phyloP scores from a whole-genome alignment of 2,113 vertebrate species.

The Ailurus styani region DNA sequence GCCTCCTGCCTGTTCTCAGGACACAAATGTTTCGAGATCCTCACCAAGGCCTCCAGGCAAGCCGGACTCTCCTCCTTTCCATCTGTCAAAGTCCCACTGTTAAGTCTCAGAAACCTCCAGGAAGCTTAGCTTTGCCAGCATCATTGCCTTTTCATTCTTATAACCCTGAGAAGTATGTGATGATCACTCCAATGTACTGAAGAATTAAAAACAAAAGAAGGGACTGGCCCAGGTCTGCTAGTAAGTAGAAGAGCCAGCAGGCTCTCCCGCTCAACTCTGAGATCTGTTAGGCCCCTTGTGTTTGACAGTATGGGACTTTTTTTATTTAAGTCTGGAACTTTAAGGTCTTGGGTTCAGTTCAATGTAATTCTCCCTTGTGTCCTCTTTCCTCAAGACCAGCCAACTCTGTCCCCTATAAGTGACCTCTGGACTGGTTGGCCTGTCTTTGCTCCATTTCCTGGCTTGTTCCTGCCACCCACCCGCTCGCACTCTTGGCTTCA shows the following conservation, averaged over 20 bases:
- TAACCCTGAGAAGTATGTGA: background rate
- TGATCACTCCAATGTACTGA: background rate
- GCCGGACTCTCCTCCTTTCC: background rate
- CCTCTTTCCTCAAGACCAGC: background rate
- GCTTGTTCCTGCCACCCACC: background rate
- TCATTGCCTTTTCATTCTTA: background rate
- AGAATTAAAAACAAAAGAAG: background rate
- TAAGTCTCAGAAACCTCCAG: background rate
- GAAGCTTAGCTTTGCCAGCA: background rate
- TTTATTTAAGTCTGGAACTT: background rate
- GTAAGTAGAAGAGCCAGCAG: background rate
- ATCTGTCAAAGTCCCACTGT: background rate
- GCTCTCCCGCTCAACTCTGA: background rate
- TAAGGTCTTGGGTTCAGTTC: background rate
- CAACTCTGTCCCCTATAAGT: background rate
- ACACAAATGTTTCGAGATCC: background rate
- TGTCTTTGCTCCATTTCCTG: background rate
- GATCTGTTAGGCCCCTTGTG: background rate
- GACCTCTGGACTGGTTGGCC: background rate
- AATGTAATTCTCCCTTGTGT: background rate
- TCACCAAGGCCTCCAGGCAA: background rate
- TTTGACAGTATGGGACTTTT: background rate
- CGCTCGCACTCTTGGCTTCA: background rate
- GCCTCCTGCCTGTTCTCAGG: background rate
- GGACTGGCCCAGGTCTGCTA: background rate